Percentiles rank a stretch among this genome's conserved stretches.
These are phyloP conservation scores for Enteromius radiatus DNA, from an alignment of 2,797 vertebrate species.

Conservation along the genomic window DNA sequence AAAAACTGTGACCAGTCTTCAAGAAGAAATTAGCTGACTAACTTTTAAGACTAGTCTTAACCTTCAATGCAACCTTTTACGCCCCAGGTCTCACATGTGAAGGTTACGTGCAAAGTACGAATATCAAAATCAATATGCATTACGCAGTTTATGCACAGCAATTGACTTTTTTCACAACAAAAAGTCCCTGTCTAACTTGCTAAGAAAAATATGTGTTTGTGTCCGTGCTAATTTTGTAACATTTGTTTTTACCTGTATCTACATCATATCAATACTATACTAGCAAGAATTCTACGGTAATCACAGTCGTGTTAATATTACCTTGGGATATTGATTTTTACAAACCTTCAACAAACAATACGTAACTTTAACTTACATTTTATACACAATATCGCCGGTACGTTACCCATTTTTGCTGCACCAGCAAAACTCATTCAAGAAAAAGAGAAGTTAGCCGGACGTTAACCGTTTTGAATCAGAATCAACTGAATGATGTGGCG, in stretches of 20 bases:
- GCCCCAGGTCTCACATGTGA: not conserved
- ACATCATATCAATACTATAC: not conserved
- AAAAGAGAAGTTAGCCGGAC: not conserved
- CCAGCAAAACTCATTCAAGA: not conserved
- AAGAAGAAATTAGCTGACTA: no score
- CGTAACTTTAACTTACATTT: not conserved
- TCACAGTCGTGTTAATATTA: not conserved
- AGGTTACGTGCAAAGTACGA: not conserved
- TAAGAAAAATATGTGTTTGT: not conserved
- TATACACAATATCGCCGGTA: not conserved
- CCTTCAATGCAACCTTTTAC: no score
- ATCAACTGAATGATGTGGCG: not conserved
- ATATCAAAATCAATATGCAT: not conserved
- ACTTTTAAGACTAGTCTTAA: no score
- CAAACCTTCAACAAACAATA: not conserved
- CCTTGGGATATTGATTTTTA: not conserved
- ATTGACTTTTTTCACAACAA: not conserved
- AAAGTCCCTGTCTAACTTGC: not conserved
- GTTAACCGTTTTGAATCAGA: not conserved
- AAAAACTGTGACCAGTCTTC: no score
- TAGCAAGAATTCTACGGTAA: not conserved
- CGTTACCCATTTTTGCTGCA: not conserved
- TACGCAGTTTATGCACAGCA: not conserved
- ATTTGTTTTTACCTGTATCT: not conserved
- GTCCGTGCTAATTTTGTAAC: not conserved